Percentiles rank a stretch among this genome's conserved stretches.
phyloP scores from a whole-genome alignment of 37 sponge, comb jelly and placozoan species.

The Bolinopsis microptera region DNA sequence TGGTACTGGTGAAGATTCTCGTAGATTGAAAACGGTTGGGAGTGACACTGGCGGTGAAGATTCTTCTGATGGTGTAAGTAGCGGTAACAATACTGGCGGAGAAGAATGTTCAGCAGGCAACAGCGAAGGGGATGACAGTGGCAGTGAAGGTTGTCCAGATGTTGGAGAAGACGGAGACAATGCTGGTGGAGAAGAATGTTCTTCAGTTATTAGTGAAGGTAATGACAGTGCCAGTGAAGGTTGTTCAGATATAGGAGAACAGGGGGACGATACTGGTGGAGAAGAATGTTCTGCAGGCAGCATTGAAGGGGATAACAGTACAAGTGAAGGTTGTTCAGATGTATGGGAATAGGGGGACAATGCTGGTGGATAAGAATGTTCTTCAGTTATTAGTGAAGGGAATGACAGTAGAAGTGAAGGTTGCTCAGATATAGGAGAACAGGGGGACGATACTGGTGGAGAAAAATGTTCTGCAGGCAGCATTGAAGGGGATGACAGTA shows the following conservation, averaged over 20 bases:
- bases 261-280: neutral
- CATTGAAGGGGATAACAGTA: neutral
- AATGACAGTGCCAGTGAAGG: neutral
- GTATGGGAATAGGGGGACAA: neutral
- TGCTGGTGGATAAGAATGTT: neutral
- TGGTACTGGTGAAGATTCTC: neutral
- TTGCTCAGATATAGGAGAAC: neutral
- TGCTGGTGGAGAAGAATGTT: neutral
- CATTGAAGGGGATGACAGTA: no score
- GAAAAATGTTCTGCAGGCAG: no score
- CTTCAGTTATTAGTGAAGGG: neutral
- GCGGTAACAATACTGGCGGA: neutral
- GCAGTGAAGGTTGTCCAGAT: neutral
- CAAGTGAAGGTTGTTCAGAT: neutral
- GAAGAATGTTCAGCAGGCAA: neutral
- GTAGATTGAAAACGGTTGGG: neutral
- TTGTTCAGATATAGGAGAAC: neutral
- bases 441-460: neutral
- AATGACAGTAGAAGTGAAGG: neutral
- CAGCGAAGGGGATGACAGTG: neutral
- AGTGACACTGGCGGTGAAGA: neutral
- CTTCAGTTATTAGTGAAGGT: neutral
- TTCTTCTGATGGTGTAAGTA: neutral
- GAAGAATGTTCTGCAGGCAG: neutral
- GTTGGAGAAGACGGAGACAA: neutral